Percentiles rank a stretch among this genome's conserved stretches.
Evolutionary conservation across 2,797 vertebrate genomes (phyloP).

Genomic region (Muraenolepis orangiensis): DNA sequence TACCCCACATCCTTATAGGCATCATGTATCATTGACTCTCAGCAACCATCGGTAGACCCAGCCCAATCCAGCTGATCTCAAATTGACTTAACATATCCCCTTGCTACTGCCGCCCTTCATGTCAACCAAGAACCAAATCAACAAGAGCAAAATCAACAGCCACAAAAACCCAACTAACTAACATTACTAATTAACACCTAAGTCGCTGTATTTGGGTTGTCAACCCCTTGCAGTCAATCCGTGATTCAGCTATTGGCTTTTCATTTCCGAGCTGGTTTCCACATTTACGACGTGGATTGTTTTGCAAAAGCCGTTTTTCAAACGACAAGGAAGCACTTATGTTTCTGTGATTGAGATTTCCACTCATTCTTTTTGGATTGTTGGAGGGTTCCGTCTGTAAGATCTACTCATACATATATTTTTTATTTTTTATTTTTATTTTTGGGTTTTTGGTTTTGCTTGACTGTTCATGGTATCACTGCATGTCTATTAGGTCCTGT

Average conservation of each 20-base stretch:
- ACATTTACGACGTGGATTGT: neutral
- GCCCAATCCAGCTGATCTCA: conserved; percentile 60
- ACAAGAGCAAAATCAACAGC: neutral
- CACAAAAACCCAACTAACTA: neutral
- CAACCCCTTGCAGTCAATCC: neutral
- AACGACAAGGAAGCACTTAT: neutral
- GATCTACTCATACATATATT: neutral
- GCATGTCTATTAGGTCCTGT: neutral
- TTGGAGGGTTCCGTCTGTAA: neutral
- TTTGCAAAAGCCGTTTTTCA: neutral
- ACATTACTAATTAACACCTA: neutral
- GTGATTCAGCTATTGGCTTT: conserved; percentile 29
- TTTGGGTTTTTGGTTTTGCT: too few species aligned
- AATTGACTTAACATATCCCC: conserved; percentile 54
- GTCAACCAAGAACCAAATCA: neutral
- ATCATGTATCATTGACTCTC: conserved; percentile 70
- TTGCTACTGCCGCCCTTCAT: conserved; percentile 40
- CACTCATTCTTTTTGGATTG: too few species aligned
- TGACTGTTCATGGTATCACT: neutral
- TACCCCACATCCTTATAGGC: conserved; percentile 66
- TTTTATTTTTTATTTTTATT: neutral
- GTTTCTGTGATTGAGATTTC: neutral
- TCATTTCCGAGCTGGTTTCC: neutral
- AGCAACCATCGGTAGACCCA: conserved; percentile 58
- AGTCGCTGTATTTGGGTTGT: neutral